Base-by-base conservation (phyloP, 1,140 invertebrate genomes). In the Akabosia matsudoensis region DNA sequence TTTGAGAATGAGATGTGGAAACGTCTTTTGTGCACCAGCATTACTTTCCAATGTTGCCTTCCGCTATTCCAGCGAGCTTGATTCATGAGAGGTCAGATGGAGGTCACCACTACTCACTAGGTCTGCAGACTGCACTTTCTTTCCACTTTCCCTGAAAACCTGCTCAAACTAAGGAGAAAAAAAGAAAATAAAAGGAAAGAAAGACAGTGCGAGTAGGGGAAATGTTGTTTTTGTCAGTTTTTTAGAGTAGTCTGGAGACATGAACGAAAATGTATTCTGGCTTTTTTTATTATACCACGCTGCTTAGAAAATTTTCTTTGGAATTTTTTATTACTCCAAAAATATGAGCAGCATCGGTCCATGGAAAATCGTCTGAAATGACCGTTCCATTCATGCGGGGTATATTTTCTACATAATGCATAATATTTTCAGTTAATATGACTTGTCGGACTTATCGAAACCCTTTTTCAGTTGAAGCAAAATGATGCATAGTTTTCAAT, bases 61-160 rank as follows among this genome's bases (percentile, higher is more conserved):
- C n/a, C n/a, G n/a, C n/a, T n/a, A n/a, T n/a, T n/a, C n/a, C n/a
- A 34, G 64, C 77, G 79, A 77, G 76, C 56, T 77, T 79, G 79
- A 79, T 79, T 79, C 79, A 79, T 79, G 79, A 30, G 76, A 76
- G 79, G 79, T 79, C 79, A 79, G n/a, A 30, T n/a, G 2, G 61
- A 67, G 79, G 79, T 79, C 79, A 79, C 61, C 28, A 70, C 37
- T 70, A 64, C 76, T 71, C 73, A 76, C 67, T 79, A n/a, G n/a
- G n/a, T n/a, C n/a, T 75, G 28, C 67, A 75, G 74, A 73, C 52
- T 75, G 52, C 52, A 13, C 33, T 26, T 33, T 13, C 74, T n/a
- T 22, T 67, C 24, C 67, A 30, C 74, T 79, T 70, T 67, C 72
- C 74, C 30, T n/a, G n/a, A n/a, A n/a, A n/a, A n/a, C n/a, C n/a